These are phyloP conservation scores for Tetheella fluctuosa DNA, from an alignment of 2,888 invertebrate genomes.

Conservation along the genomic window DNA sequence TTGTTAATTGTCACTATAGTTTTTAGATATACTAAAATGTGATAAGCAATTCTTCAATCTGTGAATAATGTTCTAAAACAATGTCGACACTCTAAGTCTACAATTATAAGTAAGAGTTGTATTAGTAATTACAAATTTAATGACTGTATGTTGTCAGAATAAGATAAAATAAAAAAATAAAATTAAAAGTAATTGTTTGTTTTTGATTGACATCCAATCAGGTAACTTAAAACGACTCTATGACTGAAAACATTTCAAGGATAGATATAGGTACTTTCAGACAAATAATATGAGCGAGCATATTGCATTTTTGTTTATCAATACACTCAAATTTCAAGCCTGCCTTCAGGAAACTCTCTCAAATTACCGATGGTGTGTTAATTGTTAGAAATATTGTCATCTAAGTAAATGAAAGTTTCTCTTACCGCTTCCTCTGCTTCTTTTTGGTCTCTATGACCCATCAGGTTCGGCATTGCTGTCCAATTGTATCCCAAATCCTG, in stretches of 20 bases:
- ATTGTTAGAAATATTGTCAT: neutral
- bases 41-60: too few species aligned
- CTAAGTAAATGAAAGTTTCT: conserved; percentile 14
- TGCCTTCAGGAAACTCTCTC: neutral
- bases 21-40: too few species aligned
- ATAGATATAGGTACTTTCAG: neutral
- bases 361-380: conserved; percentile 2
- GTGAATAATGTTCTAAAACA: too few species aligned
- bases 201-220: too few species aligned
- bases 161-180: too few species aligned
- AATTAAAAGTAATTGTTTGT: too few species aligned
- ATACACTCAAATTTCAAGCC: neutral
- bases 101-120: too few species aligned
- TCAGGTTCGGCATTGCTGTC: conserved; percentile 94
- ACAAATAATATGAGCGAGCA: too few species aligned
- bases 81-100: too few species aligned
- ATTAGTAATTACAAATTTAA: too few species aligned
- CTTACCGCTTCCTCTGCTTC: conserved; percentile 92
- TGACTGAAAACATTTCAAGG: neutral
- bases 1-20: too few species aligned
- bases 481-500: conserved; percentile 93
- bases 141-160: too few species aligned
- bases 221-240: neutral
- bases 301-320: neutral
- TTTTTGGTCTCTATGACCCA: conserved; percentile 91